A percentile compares a stretch with the other conserved stretches of the same genome.
Conservation (phyloP, 2,797 vertebrate species). For the Gorsachius magnificus region DNA sequence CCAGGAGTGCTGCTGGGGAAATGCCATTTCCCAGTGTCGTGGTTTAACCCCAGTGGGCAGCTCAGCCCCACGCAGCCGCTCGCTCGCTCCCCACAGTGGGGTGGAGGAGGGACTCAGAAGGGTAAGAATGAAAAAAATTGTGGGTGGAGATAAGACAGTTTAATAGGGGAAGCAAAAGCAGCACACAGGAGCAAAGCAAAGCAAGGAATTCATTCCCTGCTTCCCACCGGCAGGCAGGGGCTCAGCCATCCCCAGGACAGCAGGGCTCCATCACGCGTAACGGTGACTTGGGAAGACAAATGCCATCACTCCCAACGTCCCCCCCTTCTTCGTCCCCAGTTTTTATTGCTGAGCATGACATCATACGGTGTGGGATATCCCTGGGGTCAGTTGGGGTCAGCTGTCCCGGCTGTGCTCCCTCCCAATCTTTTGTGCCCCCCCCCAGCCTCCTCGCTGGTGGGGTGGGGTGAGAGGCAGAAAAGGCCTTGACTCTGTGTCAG, state of each 20-base stretch:
- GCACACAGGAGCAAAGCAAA: neutral
- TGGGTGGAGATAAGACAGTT: neutral
- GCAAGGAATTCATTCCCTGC: accelerated
- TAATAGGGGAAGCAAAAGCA: neutral
- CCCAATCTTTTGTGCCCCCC: accelerated
- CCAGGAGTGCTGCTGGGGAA: neutral
- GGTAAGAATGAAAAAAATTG: neutral
- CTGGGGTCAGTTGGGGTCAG: neutral
- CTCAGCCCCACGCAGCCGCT: neutral
- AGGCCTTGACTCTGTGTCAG: accelerated
- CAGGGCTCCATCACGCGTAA: accelerated
- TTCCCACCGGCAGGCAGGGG: neutral
- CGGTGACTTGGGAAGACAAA: neutral
- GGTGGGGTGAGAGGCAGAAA: accelerated
- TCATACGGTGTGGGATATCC: neutral
- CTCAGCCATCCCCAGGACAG: neutral
- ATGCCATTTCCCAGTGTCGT: neutral
- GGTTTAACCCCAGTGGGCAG: neutral
- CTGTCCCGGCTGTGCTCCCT: neutral
- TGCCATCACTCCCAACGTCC: accelerated
- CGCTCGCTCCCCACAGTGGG: accelerated
- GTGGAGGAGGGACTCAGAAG: accelerated
- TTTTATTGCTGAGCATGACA: neutral
- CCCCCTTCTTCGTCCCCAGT: neutral
- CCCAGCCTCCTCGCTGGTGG: accelerated